These are phyloP conservation scores for Pachymerium ferrugineum DNA, from an alignment of 2,888 invertebrate genomes.

Conservation along the genomic window DNA sequence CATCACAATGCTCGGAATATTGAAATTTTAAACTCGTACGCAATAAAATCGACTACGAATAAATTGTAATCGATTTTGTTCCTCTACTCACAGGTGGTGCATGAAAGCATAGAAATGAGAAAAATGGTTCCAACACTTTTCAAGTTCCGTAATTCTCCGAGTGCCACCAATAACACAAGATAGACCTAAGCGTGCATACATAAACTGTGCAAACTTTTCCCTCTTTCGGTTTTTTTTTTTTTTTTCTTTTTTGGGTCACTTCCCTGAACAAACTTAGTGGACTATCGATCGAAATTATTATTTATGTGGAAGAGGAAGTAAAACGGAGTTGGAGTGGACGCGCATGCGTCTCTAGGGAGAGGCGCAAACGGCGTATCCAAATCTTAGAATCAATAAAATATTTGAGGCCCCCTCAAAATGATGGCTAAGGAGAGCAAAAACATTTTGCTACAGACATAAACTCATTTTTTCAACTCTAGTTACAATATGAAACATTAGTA, in stretches of 20 bases:
- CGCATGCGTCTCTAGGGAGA: not conserved
- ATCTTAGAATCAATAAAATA: slow-evolving; percentile 2
- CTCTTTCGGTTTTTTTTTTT: not conserved
- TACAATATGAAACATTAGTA: not conserved
- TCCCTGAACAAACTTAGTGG: not conserved
- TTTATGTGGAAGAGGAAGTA: slow-evolving; percentile 2
- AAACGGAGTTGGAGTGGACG: slow-evolving; percentile 2
- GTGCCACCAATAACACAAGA: not conserved
- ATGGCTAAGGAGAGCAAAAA: not conserved
- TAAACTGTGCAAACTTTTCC: too few relatives aligned
- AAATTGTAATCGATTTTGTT: too few relatives aligned
- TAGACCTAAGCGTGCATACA: not conserved
- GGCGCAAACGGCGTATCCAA: not conserved
- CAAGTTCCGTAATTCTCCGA: not conserved
- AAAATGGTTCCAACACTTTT: too few relatives aligned
- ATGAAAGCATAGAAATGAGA: too few relatives aligned
- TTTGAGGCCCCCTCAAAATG: not conserved
- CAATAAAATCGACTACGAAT: too few relatives aligned
- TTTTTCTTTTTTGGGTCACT: not conserved
- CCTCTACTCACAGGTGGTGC: too few relatives aligned
- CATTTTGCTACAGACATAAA: not conserved
- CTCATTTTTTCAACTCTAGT: not conserved
- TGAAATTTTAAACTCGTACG: too few relatives aligned
- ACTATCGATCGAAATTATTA: not conserved
- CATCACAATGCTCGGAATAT: too few relatives aligned